Evolutionary conservation across 2,888 invertebrate species (phyloP), one percentile per base, ranked within the genome.

Genomic region (Erebia aethiops): DNA sequence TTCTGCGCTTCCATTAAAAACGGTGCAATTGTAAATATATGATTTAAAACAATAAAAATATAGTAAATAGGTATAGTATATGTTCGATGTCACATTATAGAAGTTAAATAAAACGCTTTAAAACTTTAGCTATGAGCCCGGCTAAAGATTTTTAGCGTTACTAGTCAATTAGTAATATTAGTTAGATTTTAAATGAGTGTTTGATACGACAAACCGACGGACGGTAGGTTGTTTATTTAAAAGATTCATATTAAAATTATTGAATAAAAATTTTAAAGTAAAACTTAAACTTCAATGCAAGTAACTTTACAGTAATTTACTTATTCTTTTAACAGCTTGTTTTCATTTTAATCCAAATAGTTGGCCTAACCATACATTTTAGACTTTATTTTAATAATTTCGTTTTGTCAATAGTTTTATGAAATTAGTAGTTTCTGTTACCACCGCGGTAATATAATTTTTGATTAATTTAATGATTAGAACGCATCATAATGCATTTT

Each of bases 111-210:
- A 70, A 77, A 89, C 88, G 90, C 91, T 89, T 84, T 79, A 87
- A 92, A 91, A 82, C 89, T 90, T 90, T 91, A 73, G 90, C 91
- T 76, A 69, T 77, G 93, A 93, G 93, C 93, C 93, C 93, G 82
- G 92, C 91, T 90, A 89, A 91, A 92, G 90, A 82, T 92, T 92
- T 91, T 85, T 72, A 90, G 91, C 90, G 90, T 90, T 84, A 18
- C 67, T 85, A 83, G 89, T 90, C 89, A 90, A 90, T 90, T 89
- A 88, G 26, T 70, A 14, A 60, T 41, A 68, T 49, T 65, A 14
- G 78, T 73, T 74, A 67, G 46, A 54, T 52, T 46, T 64, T 67
- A 67, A 46, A 46, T 62, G 26, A n/a, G n/a, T 46, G 41, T 63
- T 14, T 43, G 49, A 35, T 43, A 11, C 1, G 43, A 43, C 16